phyloP scores from a whole-genome alignment of 2,113 vertebrate genomes.

The Cepphus grylle region DNA sequence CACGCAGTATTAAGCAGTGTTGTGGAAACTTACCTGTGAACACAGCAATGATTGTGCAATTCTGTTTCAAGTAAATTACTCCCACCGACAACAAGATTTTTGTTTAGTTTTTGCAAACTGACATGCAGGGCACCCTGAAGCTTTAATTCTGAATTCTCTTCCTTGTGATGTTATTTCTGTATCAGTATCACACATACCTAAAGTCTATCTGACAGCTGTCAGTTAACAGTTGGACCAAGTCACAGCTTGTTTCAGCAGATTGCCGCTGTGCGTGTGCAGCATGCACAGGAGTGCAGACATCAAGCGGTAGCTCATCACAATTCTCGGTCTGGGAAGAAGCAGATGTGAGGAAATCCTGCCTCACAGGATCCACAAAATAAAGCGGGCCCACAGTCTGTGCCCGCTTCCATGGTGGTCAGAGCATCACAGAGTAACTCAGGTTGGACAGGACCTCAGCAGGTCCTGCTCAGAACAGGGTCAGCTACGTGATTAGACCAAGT shows the following conservation, averaged over 20 bases:
- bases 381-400: neutral
- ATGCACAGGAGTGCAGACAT: neutral
- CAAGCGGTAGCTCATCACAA: neutral
- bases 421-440: neutral
- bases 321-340: neutral
- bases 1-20: neutral
- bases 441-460: neutral
- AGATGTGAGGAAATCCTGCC: neutral
- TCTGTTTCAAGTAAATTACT: neutral
- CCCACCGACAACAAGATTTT: neutral
- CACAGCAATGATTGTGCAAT: neutral
- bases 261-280: neutral
- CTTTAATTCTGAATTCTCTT: neutral
- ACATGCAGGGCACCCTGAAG: neutral
- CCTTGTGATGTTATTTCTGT: neutral
- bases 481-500: neutral
- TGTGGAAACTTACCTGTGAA: neutral
- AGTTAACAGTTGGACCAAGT: neutral
- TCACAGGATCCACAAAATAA: neutral
- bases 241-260: neutral
- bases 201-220: neutral
- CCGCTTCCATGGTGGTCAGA: neutral
- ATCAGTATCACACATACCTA: neutral
- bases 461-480: neutral
- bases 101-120: neutral